phyloP scores from a whole-genome alignment of 2,113 vertebrate genomes.

The Laterallus jamaicensis region DNA sequence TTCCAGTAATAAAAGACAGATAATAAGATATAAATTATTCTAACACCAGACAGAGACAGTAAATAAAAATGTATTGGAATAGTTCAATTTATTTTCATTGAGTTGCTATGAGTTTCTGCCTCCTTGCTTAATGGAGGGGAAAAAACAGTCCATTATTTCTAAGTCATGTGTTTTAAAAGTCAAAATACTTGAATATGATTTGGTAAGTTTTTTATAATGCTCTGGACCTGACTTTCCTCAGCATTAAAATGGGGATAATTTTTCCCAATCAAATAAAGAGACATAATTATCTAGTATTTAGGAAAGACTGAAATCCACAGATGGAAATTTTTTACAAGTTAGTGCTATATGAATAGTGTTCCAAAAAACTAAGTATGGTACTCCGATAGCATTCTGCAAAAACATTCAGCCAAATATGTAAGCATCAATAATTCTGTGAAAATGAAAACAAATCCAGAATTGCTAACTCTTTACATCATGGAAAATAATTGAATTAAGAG shows the following conservation, averaged over 20 bases:
- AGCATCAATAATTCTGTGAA: background rate
- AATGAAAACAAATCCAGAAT: background rate
- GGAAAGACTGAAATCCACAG: background rate
- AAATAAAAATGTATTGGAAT: background rate
- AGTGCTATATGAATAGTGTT: background rate
- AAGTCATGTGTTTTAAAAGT: background rate
- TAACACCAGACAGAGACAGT: background rate
- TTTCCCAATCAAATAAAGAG: background rate
- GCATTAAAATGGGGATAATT: background rate
- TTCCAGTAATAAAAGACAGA: background rate
- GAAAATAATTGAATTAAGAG: background rate
- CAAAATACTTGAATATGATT: background rate
- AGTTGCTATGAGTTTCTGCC: background rate
- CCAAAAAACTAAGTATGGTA: background rate
- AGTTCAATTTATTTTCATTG: background rate
- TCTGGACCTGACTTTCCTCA: background rate
- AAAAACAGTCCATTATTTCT: background rate
- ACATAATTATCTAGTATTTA: background rate
- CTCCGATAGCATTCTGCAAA: background rate
- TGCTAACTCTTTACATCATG: background rate
- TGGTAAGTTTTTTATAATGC: background rate
- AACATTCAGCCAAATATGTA: conserved; percentile 2
- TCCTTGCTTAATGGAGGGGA: background rate
- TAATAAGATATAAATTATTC: background rate
- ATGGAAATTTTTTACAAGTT: background rate